Base-by-base conservation (phyloP, 2,113 vertebrate species). In the Nibea albiflora region DNA sequence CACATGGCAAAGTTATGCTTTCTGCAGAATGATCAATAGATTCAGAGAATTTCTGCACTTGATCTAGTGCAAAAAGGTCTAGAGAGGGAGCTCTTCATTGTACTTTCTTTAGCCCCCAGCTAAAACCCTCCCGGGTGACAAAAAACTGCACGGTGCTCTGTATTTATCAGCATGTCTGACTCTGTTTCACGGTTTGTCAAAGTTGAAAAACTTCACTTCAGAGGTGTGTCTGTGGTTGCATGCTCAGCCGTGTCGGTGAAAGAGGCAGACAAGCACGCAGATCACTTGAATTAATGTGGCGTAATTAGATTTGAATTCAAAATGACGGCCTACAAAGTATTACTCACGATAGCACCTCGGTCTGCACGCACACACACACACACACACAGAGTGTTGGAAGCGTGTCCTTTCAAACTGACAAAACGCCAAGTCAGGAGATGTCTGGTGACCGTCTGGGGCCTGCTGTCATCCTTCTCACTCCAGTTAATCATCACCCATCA, bases 401-500 rank as follows among this genome's bases (percentile, higher is more conserved):
- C 20, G 10, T 56, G 71, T 85, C 61, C 69, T 80, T 81, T 90
- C 24, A 58, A 67, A 64, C 22, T 52, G 65, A 83, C 64, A 58
- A 71, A 78, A 68, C 16, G 15, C 49, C 46, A 78, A 73, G 61
- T 66, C 68, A 75, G 19, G 62, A 67, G 65, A 72, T 71, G 72
- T 80, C 79, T 85, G 72, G 52, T 65, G 71, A 76, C 73, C 7
- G 47, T 80, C 78, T 72, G 73, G 78, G 77, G 58, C 80, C 85
- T 77, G 66, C 77, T 83, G 81, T 88, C 78, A 78, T 86, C 63
- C 75, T 66, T 83, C 75, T 80, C 78, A 35, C 75, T 81, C 46
- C 14, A 56, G 47, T 69, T 80, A 76, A 86, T 86, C 83, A 76
- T 83, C 78, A 77, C 47, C 77, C 56, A 74, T 89, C 72, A 88